Evolutionary conservation across 2,797 vertebrate genomes (phyloP).

Genomic region (Galaxias olidus): DNA sequence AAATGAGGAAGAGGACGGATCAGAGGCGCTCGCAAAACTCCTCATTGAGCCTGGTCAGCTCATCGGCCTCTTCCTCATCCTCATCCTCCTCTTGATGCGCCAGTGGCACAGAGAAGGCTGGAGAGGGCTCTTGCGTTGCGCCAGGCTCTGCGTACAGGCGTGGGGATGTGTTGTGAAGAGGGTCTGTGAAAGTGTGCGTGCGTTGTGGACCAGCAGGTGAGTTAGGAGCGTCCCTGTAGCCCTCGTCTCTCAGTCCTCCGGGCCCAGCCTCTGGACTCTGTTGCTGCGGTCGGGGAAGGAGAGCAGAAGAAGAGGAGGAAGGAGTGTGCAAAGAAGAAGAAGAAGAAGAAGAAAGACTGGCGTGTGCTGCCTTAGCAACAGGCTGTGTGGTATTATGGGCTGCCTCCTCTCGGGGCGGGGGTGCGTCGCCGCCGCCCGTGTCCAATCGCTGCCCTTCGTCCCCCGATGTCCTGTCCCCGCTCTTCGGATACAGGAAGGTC

Average conservation of each 20-base stretch:
- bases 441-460: conserved; percentile 69
- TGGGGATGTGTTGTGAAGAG: conserved; percentile 13
- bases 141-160: conserved; percentile 28
- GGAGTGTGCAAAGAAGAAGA: not conserved
- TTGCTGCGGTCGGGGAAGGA: conserved; percentile 30
- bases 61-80: conserved; percentile 64
- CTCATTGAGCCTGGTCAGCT: conserved; percentile 86
- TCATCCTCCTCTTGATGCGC: conserved; percentile 50
- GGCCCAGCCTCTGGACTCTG: conserved; percentile 19
- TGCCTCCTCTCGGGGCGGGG: conserved; percentile 64
- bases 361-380: conserved; percentile 32
- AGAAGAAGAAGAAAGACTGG: conserved; percentile 29
- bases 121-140: conserved; percentile 34
- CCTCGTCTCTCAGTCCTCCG: conserved; percentile 56
- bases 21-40: conserved; percentile 76
- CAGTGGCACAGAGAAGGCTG: conserved; percentile 53
- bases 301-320: conserved; percentile 17
- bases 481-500: conserved; percentile 95
- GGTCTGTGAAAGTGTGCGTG: conserved; percentile 22
- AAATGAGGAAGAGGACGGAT: conserved; percentile 43
- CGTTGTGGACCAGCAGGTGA: conserved; percentile 31
- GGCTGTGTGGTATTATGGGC: conserved; percentile 44
- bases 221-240: conserved; percentile 65
- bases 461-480: conserved; percentile 81
- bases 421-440: conserved; percentile 71